phyloP scores from a whole-genome alignment of 2,888 invertebrate genomes.

The Drosophila paranaensis region DNA sequence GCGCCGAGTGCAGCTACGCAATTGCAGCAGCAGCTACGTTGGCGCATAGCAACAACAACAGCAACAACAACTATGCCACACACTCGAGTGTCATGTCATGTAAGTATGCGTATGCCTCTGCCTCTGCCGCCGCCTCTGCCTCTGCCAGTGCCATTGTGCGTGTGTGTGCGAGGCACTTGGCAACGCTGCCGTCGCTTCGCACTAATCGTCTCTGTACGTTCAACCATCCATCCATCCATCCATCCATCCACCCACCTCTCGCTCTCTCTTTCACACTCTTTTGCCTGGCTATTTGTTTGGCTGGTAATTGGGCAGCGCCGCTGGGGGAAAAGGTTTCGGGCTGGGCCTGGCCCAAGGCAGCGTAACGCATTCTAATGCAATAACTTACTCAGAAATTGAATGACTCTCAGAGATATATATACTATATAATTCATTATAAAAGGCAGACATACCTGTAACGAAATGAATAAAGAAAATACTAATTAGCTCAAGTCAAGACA shows the following conservation, averaged over 20 bases:
- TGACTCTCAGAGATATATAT: not conserved
- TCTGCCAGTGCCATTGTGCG: conserved; percentile 3
- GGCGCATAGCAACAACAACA: conserved; percentile 30
- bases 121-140: conserved; percentile 2
- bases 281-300: conserved; percentile 13
- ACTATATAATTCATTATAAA: not conserved
- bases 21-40: conserved; percentile 63
- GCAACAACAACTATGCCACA: conserved; percentile 60
- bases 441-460: conserved; percentile 54
- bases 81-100: conserved; percentile 50
- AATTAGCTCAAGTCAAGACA: conserved; percentile 27
- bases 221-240: not conserved
- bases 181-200: conserved; percentile 59
- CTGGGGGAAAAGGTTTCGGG: not conserved
- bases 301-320: conserved; percentile 68
- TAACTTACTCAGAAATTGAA: conserved; percentile 63
- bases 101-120: conserved; percentile 22
- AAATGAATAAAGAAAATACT: conserved; percentile 12
- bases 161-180: conserved; percentile 48
- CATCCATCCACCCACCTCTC: not conserved
- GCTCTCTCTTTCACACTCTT: not conserved
- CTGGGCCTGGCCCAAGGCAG: conserved; percentile 23
- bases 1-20: conserved; percentile 66
- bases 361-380: conserved; percentile 38
- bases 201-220: conserved; percentile 52